Percentiles rank a stretch among this genome's conserved stretches.
Evolutionary conservation across 1,140 invertebrate genomes (phyloP).

Genomic region (honey bee (Apis mellifera)): Amel_HAv3.1 CM009941.2:9799501-9800000

Average conservation of each 20-base stretch:
- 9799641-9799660: constrained; percentile 32
- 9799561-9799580: neutral
- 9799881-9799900: neutral
- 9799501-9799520: neutral
- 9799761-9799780: constrained; percentile 1
- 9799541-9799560: too few relatives aligned
- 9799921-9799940: too few relatives aligned
- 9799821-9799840: neutral
- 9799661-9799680: constrained; percentile 22
- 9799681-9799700: neutral
- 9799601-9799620: neutral
- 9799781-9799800: constrained; percentile 31
- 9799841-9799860: neutral
- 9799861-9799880: neutral
- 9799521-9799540: neutral
- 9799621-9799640: constrained; percentile 10
- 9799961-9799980: too few relatives aligned
- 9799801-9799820: neutral
- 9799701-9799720: constrained; percentile 19
- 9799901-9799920: too few relatives aligned
- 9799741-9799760: constrained; percentile 36
- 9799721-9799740: constrained; percentile 46
- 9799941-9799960: too few relatives aligned
- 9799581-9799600: neutral
- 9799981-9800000: too few relatives aligned